Base-by-base conservation (phyloP, 2,113 vertebrate species). In the Prietella phreatophila region DNA sequence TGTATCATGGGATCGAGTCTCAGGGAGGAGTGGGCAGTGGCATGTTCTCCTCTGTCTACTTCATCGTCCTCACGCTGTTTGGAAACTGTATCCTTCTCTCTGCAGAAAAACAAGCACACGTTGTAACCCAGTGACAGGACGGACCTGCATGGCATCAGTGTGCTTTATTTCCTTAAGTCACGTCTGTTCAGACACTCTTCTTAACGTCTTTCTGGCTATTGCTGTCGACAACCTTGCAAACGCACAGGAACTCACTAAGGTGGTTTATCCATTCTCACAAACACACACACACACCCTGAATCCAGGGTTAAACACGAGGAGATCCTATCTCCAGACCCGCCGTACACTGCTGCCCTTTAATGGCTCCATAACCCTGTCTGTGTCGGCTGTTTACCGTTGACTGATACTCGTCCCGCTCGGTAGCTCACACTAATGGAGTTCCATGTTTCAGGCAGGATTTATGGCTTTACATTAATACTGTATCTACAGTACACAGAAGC, bases 161-260 rank as follows among this genome's bases (percentile, higher is more conserved):
- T 42, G 56, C 75, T 39, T 76, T 61, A 90, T 88, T 65, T 11
- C 96, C 96, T 97, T 89, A 98, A 90, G 93, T 86, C 85, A 58
- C 86, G 81, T 86, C 90, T 86, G 53, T 92, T 86, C 94, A 99
- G 98, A 99, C 50, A 99, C 97, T 0, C 96, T 99, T 10, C 96
- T 99, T 91, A 99, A 99, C 0, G 98, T 99, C 87, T 99, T 99
- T 93, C 90, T 99, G 95, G 97, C 98, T 91, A 99, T 99, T 0
- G 98, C 98, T 2, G 98, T 99, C 15, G 98, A 99, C 94, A 99
- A 99, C 86, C 96, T 99, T 1, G 98, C 98, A 61, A 99, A 99
- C 0, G 98, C 98, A 65, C 98, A 99, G 92, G 98, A 99, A 89
- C 94, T 99, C 82, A 99, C 98, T 73, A 99, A 99, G 97, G 98